Percentiles rank a stretch among this genome's conserved stretches.
These are phyloP conservation scores for Pollenia labialis DNA, from an alignment of 2,888 invertebrate species.

Conservation along the genomic window DNA sequence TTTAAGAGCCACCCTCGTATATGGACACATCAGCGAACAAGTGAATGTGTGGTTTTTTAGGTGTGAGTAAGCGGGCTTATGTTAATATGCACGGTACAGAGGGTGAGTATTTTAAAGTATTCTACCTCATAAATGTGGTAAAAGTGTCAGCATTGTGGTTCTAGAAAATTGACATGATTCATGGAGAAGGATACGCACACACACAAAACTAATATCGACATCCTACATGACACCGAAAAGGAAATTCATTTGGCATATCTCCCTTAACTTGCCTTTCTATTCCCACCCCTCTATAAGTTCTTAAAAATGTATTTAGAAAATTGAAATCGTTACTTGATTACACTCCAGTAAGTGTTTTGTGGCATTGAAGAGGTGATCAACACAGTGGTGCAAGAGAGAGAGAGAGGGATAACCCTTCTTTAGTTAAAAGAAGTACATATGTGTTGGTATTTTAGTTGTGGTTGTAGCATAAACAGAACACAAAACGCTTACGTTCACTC, in stretches of 20 bases:
- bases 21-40: neutral
- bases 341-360: constrained; percentile 47
- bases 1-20: neutral
- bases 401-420: neutral
- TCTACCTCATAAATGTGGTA: constrained; percentile 63
- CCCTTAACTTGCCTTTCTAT: neutral
- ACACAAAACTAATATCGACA: neutral
- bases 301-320: constrained; percentile 65
- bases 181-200: neutral
- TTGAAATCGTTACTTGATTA: constrained; percentile 69
- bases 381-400: neutral
- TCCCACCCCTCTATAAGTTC: neutral
- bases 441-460: constrained; percentile 1
- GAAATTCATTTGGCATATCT: neutral
- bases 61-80: neutral
- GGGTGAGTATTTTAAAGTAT: constrained; percentile 43
- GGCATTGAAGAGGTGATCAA: neutral
- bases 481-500: too few species aligned
- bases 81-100: neutral
- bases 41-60: neutral
- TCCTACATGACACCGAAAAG: constrained; percentile 12
- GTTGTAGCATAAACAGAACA: neutral
- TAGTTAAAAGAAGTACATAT: neutral
- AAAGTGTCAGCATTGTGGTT: constrained; percentile 67
- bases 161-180: constrained; percentile 61